phyloP scores from a whole-genome alignment of 2,797 vertebrate species.

The Protosalanx chinensis region DNA sequence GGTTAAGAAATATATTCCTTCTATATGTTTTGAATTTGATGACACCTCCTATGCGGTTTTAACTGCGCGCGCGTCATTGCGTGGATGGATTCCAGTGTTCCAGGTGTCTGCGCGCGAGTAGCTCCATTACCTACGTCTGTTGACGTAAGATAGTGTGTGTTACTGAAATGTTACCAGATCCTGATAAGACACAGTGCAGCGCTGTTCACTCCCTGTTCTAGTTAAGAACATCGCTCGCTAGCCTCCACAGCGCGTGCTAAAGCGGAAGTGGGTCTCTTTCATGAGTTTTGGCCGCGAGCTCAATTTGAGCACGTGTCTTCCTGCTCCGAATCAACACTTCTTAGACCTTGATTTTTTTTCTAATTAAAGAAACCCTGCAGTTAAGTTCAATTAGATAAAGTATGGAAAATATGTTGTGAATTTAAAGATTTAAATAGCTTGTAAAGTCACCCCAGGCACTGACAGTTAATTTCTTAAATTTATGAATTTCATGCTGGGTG shows the following conservation, averaged over 20 bases:
- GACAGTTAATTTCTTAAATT: constrained; percentile 84
- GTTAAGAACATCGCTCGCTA: constrained; percentile 13
- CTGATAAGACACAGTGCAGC: constrained; percentile 13
- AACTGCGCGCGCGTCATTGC: not conserved
- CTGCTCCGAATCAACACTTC: constrained; percentile 65
- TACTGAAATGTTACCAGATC: not conserved
- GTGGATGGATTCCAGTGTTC: not conserved
- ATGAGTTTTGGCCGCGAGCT: constrained; percentile 57
- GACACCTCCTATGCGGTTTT: not conserved
- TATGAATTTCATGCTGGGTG: constrained; percentile 20
- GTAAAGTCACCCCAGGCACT: constrained; percentile 79
- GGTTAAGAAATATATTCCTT: not conserved
- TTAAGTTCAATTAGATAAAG: constrained; percentile 87
- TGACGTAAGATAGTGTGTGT: not conserved
- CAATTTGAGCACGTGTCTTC: constrained; percentile 44
- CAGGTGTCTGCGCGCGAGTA: not conserved
- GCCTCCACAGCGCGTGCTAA: constrained; percentile 17
- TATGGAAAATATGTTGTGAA: constrained; percentile 82
- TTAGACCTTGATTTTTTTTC: constrained; percentile 65
- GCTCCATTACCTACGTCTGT: not conserved
- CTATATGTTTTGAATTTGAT: not conserved
- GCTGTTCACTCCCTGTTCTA: constrained; percentile 6
- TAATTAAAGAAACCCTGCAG: constrained; percentile 86
- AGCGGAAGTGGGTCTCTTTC: constrained; percentile 16
- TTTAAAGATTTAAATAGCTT: constrained; percentile 90